Percentiles rank a stretch among this genome's conserved stretches.
These are phyloP conservation scores for Melanotaenia trifasciata DNA, from an alignment of 2,797 vertebrate species.

Conservation along the genomic window DNA sequence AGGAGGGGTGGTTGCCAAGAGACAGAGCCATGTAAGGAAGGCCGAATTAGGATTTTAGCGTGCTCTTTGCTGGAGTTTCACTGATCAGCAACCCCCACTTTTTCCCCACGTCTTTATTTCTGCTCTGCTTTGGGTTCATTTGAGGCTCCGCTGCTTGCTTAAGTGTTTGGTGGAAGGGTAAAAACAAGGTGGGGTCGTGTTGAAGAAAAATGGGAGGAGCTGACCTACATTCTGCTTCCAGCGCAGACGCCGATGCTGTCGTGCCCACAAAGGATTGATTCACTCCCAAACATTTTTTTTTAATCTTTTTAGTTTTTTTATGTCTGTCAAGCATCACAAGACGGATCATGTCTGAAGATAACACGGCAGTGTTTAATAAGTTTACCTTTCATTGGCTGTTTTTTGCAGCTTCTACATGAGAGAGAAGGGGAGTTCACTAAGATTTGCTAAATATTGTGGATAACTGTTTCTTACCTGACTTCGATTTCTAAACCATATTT, in stretches of 20 bases:
- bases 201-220: conserved; percentile 62
- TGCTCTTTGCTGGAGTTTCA: conserved; percentile 35
- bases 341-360: not conserved
- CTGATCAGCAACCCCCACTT: not conserved
- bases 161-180: conserved; percentile 49
- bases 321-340: conserved; percentile 12
- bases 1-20: conserved; percentile 10
- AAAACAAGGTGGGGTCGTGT: conserved; percentile 38
- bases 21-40: conserved; percentile 49
- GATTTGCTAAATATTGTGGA: not conserved
- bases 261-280: conserved; percentile 40
- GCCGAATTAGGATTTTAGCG: conserved; percentile 28
- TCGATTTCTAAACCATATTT: not conserved
- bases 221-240: conserved; percentile 81
- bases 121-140: conserved; percentile 70
- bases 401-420: not conserved
- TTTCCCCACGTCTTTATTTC: conserved; percentile 45
- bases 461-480: not conserved
- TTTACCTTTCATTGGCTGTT: not conserved
- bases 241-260: conserved; percentile 13
- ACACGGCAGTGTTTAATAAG: not conserved
- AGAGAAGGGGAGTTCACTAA: not conserved
- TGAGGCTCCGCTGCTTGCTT: conserved; percentile 58
- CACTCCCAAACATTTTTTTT: conserved; percentile 55
- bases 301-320: conserved; percentile 8